A percentile compares a stretch with the other conserved stretches of the same genome.
Evolutionary conservation across 2,113 vertebrate species (phyloP).

Genomic region (Oriolus oriolus): DNA sequence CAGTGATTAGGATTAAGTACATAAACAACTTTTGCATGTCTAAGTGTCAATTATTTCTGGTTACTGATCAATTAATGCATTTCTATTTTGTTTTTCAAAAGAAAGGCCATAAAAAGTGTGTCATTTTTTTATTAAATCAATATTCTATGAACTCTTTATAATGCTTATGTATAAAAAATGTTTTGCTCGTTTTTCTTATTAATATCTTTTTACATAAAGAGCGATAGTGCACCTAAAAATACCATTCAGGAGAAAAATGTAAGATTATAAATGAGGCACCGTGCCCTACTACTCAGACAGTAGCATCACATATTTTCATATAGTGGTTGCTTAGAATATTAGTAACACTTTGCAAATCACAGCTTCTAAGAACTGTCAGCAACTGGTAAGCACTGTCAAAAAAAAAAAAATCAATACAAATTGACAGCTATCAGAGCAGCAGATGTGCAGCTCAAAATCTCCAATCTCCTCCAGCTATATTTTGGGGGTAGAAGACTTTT

Average conservation of each 20-base stretch:
- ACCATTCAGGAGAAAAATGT: not conserved
- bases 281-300: not conserved
- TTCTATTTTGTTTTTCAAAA: not conserved
- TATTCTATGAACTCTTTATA: not conserved
- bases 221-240: not conserved
- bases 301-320: not conserved
- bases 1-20: not conserved
- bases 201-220: not conserved
- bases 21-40: not conserved
- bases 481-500: not conserved
- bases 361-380: not conserved
- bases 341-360: not conserved
- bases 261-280: not conserved
- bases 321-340: not conserved
- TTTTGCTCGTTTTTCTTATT: not conserved
- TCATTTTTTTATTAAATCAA: not conserved
- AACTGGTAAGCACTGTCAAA: not conserved
- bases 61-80: not conserved
- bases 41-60: not conserved
- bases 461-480: not conserved
- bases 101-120: not conserved
- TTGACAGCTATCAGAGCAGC: not conserved
- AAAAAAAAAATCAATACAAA: not conserved
- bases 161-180: not conserved
- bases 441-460: not conserved